Percentiles rank a stretch among this genome's conserved stretches.
These are phyloP conservation scores for Trogon surrucura DNA, from an alignment of 2,113 vertebrate species.

Conservation along the genomic window DNA sequence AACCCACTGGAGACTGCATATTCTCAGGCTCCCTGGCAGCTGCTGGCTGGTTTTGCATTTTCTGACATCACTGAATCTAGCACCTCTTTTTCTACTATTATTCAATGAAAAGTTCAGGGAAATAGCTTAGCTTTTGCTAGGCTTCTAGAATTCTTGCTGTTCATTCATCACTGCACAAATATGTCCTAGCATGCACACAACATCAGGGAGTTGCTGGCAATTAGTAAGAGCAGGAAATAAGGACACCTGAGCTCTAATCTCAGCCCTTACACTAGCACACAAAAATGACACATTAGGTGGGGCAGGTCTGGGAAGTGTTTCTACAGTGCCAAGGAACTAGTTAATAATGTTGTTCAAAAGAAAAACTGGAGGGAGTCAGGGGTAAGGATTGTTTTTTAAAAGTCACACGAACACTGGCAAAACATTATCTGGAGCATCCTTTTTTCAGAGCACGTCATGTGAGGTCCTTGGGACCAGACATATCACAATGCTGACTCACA, in stretches of 20 bases:
- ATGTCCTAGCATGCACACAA: neutral
- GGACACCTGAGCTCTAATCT: neutral
- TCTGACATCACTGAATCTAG: neutral
- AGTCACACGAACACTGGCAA: neutral
- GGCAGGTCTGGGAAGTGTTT: neutral
- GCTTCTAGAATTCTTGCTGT: neutral
- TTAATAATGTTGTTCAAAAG: neutral
- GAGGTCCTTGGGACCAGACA: neutral
- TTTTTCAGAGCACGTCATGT: neutral
- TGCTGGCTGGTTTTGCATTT: slow-evolving; percentile 39
- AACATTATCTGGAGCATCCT: neutral
- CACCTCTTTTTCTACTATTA: neutral
- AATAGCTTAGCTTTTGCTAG: neutral
- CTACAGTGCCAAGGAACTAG: neutral
- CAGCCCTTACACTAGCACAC: neutral
- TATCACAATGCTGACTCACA: neutral
- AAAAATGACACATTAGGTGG: neutral
- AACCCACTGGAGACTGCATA: slow-evolving; percentile 25
- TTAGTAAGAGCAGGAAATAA: neutral
- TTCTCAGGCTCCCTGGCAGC: slow-evolving; percentile 31
- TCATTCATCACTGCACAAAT: neutral
- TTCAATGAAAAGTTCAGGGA: neutral
- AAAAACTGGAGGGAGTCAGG: neutral
- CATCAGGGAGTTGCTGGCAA: neutral
- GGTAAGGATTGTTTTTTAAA: neutral